These are phyloP conservation scores for Notolepis coatsorum DNA, from an alignment of 2,797 vertebrate genomes.

Conservation along the genomic window DNA sequence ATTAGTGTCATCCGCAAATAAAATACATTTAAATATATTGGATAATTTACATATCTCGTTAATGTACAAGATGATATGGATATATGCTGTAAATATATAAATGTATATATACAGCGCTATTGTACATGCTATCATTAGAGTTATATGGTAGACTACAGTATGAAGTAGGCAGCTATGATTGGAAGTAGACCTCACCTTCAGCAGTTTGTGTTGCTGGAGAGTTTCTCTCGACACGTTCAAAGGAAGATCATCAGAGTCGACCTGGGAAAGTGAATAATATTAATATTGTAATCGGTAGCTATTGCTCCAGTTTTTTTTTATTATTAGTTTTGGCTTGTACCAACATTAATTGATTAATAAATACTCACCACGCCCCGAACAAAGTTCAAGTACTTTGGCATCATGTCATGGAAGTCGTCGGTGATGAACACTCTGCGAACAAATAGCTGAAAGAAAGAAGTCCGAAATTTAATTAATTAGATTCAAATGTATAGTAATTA, in stretches of 20 bases:
- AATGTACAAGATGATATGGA: too few relatives aligned
- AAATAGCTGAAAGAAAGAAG: slow-evolving; percentile 38
- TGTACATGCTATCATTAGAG: too few relatives aligned
- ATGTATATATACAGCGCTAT: too few relatives aligned
- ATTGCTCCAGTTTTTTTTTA: not conserved
- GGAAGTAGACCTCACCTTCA: slow-evolving; percentile 79
- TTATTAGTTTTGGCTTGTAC: not conserved
- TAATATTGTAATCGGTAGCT: too few relatives aligned
- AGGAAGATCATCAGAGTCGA: slow-evolving; percentile 92
- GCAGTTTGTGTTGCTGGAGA: slow-evolving; percentile 89
- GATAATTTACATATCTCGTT: too few relatives aligned
- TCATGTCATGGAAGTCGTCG: slow-evolving; percentile 93
- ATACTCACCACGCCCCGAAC: slow-evolving; percentile 90
- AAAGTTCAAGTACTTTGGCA: slow-evolving; percentile 92
- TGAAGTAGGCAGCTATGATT: too few relatives aligned
- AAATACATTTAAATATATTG: too few relatives aligned
- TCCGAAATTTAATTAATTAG: not conserved
- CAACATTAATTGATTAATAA: not conserved
- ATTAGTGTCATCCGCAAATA: too few relatives aligned
- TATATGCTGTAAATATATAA: too few relatives aligned
- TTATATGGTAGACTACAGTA: too few relatives aligned
- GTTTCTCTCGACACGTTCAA: slow-evolving; percentile 92
- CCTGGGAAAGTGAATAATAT: too few relatives aligned
- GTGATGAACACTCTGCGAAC: slow-evolving; percentile 89
- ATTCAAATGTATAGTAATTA: not conserved